phyloP scores from a whole-genome alignment of 2,797 vertebrate species.

The Rallus crepitans region DNA sequence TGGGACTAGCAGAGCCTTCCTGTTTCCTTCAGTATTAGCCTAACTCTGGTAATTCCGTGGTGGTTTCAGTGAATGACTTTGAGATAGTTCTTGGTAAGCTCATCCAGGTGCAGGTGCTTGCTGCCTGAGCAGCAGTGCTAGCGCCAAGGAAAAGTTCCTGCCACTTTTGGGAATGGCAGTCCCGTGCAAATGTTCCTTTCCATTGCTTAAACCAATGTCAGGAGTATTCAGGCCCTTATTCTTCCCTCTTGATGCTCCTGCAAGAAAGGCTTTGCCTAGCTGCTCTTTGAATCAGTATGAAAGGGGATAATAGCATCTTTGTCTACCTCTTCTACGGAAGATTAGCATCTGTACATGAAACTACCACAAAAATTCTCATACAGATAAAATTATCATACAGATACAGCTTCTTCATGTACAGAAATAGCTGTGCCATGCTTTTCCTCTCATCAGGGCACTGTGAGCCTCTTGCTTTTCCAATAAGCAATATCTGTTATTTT shows the following conservation, averaged over 20 bases:
- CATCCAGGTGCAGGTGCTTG: not conserved
- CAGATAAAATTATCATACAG: not conserved
- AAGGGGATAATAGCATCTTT: not conserved
- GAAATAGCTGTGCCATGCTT: not conserved
- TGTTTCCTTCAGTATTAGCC: not conserved
- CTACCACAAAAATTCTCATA: not conserved
- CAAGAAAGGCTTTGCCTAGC: not conserved
- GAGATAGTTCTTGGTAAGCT: not conserved
- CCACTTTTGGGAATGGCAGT: accelerated
- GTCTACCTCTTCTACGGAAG: not conserved
- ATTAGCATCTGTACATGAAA: not conserved
- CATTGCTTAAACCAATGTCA: not conserved
- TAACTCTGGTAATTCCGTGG: not conserved
- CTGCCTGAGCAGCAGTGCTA: not conserved
- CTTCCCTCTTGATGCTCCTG: not conserved
- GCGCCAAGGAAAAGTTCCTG: not conserved
- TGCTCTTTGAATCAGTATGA: not conserved
- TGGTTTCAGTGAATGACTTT: slow-evolving; percentile 13
- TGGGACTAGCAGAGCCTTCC: not conserved
- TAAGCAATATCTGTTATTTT: not conserved
- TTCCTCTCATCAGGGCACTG: not conserved
- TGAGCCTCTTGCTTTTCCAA: not conserved
- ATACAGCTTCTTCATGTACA: not conserved
- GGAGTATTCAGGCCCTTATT: not conserved
- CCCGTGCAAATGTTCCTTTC: not conserved